Percentiles rank a stretch among this genome's conserved stretches.
These are phyloP conservation scores for Bubo bubo DNA, from an alignment of 2,113 vertebrate genomes.

Conservation along the genomic window DNA sequence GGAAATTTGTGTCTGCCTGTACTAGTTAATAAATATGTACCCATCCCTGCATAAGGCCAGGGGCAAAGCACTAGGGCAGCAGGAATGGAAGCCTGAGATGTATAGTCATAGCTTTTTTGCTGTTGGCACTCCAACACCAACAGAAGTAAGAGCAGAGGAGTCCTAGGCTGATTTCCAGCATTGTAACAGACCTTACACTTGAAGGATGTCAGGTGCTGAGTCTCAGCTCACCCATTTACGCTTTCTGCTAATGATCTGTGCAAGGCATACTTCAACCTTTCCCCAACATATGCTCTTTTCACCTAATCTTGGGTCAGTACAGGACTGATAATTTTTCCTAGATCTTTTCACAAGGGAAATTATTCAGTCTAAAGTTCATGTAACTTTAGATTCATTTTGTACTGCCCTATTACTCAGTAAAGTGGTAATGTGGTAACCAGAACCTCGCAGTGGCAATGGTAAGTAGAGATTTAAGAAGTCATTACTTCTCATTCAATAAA, in stretches of 20 bases:
- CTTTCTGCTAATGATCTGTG: neutral
- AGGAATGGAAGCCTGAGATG: neutral
- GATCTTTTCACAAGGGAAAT: neutral
- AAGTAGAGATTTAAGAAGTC: neutral
- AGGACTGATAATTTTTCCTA: neutral
- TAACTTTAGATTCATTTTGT: neutral
- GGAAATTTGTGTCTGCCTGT: slow-evolving; percentile 18
- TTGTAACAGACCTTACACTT: neutral
- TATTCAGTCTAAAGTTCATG: neutral
- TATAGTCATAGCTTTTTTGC: neutral
- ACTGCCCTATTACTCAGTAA: neutral
- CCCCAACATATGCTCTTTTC: neutral
- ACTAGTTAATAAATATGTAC: neutral
- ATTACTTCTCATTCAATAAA: neutral
- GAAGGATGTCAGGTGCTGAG: neutral
- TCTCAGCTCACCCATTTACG: neutral
- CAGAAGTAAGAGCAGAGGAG: slow-evolving; percentile 17
- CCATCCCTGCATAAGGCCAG: neutral
- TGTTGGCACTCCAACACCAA: slow-evolving; percentile 1
- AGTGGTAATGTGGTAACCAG: neutral
- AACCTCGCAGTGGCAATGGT: neutral
- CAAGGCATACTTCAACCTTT: neutral
- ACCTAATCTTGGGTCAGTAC: neutral
- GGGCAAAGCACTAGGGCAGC: neutral
- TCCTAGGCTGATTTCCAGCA: slow-evolving; percentile 50